Conservation (phyloP, 2,113 vertebrate genomes). For the Tiliqua scincoides region DNA sequence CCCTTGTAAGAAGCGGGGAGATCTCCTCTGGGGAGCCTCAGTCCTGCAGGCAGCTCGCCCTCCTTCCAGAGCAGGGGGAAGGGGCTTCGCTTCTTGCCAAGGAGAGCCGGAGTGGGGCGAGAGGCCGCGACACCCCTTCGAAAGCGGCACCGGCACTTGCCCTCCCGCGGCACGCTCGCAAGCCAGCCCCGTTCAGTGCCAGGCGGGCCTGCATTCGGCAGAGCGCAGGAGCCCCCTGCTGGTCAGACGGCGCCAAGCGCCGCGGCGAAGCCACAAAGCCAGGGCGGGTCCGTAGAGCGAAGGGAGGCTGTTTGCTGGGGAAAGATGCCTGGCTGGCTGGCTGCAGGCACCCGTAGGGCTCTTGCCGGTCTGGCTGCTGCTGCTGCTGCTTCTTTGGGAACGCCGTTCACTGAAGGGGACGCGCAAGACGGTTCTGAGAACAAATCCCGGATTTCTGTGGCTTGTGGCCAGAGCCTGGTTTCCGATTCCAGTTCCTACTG, state of each 20-base stretch:
- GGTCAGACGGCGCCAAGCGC: slow-evolving; percentile 46
- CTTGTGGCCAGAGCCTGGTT: background rate
- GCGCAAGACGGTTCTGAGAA: background rate
- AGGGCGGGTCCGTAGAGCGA: background rate
- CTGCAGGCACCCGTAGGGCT: background rate
- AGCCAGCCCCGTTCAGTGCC: background rate
- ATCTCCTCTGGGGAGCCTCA: background rate
- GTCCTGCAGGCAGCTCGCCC: background rate
- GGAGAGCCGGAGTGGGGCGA: background rate
- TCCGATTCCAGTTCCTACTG: background rate
- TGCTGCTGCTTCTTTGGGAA: background rate
- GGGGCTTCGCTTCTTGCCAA: background rate
- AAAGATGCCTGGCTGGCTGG: background rate
- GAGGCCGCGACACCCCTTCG: background rate
- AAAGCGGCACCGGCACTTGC: too few species aligned
- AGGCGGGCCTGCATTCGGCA: slow-evolving; percentile 22
- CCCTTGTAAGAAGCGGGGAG: background rate
- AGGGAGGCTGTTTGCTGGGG: background rate
- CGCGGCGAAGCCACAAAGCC: background rate
- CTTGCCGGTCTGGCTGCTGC: background rate
- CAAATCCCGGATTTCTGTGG: background rate
- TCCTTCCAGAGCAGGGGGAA: background rate
- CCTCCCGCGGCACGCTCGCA: too few species aligned
- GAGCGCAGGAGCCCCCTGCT: slow-evolving; percentile 74
- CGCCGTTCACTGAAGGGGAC: background rate